phyloP scores from a whole-genome alignment of 2,113 vertebrate genomes.

The Ibidorhyncha struthersii region DNA sequence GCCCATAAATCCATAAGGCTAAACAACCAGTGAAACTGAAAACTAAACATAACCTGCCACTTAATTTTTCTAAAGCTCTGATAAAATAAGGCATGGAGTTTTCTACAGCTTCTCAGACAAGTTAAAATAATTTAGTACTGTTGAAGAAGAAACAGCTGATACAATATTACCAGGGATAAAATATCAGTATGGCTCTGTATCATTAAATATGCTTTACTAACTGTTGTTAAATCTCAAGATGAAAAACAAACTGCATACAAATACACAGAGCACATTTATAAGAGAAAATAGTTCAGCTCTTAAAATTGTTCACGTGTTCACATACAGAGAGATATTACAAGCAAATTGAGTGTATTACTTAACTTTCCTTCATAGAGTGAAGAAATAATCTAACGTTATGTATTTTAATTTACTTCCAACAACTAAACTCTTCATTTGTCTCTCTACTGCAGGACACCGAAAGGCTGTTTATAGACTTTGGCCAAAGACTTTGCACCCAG shows the following conservation, averaged over 20 bases:
- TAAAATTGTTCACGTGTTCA: background rate
- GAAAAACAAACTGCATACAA: background rate
- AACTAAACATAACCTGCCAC: background rate
- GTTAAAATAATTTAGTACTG: background rate
- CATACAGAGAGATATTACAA: background rate
- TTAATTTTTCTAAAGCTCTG: background rate
- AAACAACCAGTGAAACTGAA: background rate
- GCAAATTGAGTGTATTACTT: background rate
- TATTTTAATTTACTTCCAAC: background rate
- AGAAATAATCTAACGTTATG: background rate
- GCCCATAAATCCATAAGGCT: background rate
- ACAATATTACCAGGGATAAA: background rate
- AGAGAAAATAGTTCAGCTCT: background rate
- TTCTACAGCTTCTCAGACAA: background rate
- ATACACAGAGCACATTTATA: background rate
- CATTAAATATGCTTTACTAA: background rate
- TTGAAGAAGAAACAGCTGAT: background rate
- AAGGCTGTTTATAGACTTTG: background rate
- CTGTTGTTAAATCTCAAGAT: background rate
- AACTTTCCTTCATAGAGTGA: background rate
- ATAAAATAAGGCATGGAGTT: background rate
- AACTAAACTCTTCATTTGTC: background rate
- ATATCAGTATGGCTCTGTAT: background rate
- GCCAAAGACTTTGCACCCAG: background rate
- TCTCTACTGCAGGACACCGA: background rate